phyloP scores from a whole-genome alignment of 2,113 vertebrate species.

The Colaptes auratus region DNA sequence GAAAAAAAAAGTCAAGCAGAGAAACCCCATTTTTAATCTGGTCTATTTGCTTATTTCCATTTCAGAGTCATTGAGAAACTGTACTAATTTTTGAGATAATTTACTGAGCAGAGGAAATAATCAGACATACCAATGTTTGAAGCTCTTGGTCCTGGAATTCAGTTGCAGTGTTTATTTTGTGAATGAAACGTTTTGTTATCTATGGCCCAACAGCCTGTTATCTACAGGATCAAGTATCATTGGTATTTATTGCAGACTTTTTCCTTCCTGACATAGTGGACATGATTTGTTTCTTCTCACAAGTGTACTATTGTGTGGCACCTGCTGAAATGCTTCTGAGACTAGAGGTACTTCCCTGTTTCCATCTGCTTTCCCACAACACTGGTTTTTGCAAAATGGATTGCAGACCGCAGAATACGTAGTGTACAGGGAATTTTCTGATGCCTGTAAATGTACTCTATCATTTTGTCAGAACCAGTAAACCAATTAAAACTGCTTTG shows the following conservation, averaged over 20 bases:
- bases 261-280: background rate
- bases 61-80: background rate
- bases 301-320: background rate
- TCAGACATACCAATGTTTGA: background rate
- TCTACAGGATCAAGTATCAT: constrained; percentile 9
- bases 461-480: background rate
- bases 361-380: background rate
- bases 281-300: background rate
- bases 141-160: background rate
- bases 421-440: background rate
- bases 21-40: background rate
- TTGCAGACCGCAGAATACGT: background rate
- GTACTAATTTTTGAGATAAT: background rate
- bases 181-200: constrained; percentile 31
- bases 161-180: constrained; percentile 8
- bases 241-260: background rate
- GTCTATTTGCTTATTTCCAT: background rate
- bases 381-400: background rate
- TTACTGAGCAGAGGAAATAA: background rate
- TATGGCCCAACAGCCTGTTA: background rate
- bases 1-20: too few species aligned
- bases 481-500: background rate
- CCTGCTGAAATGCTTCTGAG: background rate
- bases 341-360: background rate
- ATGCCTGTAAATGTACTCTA: background rate